Percentiles rank a stretch among this genome's conserved stretches.
Conservation (phyloP, 2,888 invertebrate species). For the Sarcophaga variegata region DNA sequence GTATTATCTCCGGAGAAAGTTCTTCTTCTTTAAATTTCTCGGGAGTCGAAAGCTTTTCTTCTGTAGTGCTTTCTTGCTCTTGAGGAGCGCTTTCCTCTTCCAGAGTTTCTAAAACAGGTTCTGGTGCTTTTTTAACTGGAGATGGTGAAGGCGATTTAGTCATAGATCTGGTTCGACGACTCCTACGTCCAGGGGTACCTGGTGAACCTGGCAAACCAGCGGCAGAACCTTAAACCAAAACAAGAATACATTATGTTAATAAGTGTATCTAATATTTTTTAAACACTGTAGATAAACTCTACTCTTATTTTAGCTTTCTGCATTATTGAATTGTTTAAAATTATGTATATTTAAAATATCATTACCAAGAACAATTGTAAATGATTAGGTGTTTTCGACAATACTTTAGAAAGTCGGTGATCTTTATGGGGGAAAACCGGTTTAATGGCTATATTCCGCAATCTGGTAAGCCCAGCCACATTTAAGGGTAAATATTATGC, state of each 20-base stretch:
- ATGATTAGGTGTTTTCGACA: too few species aligned
- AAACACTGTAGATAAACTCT: constrained; percentile 8
- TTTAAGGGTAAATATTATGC: too few species aligned
- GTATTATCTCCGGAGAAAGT: background rate
- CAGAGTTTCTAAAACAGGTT: constrained; percentile 76
- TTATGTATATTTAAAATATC: too few species aligned
- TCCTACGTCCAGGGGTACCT: constrained; percentile 78
- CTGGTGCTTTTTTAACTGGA: constrained; percentile 74
- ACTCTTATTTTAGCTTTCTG: background rate
- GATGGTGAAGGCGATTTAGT: constrained; percentile 80
- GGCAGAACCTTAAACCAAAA: background rate
- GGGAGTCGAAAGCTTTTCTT: constrained; percentile 40
- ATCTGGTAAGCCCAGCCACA: too few species aligned
- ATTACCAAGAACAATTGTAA: too few species aligned
- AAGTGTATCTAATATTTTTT: background rate
- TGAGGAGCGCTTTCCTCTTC: constrained; percentile 74
- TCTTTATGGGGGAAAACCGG: too few species aligned
- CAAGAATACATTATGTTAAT: background rate
- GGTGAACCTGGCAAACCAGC: constrained; percentile 74
- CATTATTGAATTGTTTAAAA: too few species aligned
- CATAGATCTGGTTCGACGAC: constrained; percentile 80
- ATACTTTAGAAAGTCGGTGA: too few species aligned
- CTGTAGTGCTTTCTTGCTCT: constrained; percentile 49
- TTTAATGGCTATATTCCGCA: too few species aligned
- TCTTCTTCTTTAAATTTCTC: constrained; percentile 56